Evolutionary conservation across 2,797 vertebrate species (phyloP).

Genomic region (Lepilemur ruficaudatus): DNA sequence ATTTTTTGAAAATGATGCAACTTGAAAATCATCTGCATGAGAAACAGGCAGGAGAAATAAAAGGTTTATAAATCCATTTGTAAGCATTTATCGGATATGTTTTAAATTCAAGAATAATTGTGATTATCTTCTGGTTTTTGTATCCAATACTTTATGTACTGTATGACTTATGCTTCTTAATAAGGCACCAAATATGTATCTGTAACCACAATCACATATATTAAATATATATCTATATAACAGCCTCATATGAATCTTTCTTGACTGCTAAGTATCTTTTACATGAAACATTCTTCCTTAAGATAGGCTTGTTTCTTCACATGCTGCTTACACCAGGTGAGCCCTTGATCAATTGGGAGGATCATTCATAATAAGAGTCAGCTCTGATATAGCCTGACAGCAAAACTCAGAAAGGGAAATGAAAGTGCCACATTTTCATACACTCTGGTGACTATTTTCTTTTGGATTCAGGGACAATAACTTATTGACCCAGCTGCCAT

Average conservation of each 20-base stretch:
- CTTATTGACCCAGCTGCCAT: background rate
- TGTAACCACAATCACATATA: constrained; percentile 28
- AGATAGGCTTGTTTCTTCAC: background rate
- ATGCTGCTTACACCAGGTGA: background rate
- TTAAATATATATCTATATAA: constrained; percentile 6
- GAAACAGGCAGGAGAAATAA: background rate
- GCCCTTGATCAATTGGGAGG: background rate
- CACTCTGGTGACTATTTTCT: background rate
- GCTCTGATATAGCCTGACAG: background rate
- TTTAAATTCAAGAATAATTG: background rate
- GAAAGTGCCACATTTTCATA: background rate
- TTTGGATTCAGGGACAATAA: background rate
- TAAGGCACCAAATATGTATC: constrained; percentile 7
- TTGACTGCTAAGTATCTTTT: background rate
- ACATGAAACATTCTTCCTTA: background rate
- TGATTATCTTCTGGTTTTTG: constrained; percentile 8
- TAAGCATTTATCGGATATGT: background rate
- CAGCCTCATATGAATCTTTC: background rate
- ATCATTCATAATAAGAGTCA: background rate
- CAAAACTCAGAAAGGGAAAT: background rate
- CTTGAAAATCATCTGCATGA: background rate
- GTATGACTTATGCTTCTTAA: background rate
- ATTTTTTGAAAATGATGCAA: background rate
- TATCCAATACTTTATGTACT: background rate
- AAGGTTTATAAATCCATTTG: background rate